Base-by-base conservation (phyloP, 2,888 invertebrate genomes). In the Furcula furcula region DNA sequence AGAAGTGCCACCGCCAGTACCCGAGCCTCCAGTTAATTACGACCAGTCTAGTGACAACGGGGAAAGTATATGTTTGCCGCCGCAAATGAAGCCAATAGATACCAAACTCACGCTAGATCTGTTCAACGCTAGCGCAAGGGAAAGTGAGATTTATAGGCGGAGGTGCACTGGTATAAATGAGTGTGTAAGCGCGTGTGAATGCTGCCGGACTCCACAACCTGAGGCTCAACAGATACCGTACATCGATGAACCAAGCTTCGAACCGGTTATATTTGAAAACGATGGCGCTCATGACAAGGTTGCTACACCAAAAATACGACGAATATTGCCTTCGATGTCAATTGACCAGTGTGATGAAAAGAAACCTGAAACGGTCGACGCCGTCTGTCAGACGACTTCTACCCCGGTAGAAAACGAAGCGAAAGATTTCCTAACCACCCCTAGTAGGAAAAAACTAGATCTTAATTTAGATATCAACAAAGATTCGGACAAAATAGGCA, bases 201-300 rank as follows among this genome's bases (percentile, higher is more conserved):
- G 87, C 42, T 88, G 87, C 40, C 85, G 87, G 34, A 77, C 80
- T 16, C 87, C 85, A 21, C 86, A 85, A 37, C 87, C 87, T 0
- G 87, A 88, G 38, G 40, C 75, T 0, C 76, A 75, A 13, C 77
- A 68, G 16, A 89, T 89, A 39, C 89, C 89, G 0, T 89, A 54
- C 56, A 89, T 89, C 29, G 89, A 89, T 56, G 89, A 85, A 36
- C 85, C 87, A 0, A 78, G 75, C 45, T 81, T 64, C 0, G 88
- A 89, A 38, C 89, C 87, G 3, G 45, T 87, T 7, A 89, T 89
- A 64, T 83, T 81, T 41, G 89, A 89, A 63, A 81, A 76, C 34
- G 83, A 84, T 32, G 58, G 63, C 10, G 54, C 67, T 1, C 59
- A 67, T 1, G 61, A 73, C 15, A 75, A 67, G 40, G 73, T 79